Base-by-base conservation (phyloP, 2,888 invertebrate species). In the Nymphalis urticae region DNA sequence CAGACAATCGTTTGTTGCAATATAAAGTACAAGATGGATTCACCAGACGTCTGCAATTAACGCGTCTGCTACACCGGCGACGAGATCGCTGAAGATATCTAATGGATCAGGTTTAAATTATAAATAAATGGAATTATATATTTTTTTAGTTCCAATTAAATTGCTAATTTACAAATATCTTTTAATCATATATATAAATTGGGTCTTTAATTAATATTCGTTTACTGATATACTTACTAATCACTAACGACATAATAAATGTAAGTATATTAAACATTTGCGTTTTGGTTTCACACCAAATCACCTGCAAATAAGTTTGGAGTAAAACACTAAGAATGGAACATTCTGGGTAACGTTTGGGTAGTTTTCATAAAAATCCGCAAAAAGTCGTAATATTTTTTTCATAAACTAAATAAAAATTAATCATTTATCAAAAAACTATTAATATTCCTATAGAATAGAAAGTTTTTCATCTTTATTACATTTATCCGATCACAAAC, bases 11-110 rank as follows among this genome's bases (percentile, higher is more conserved):
- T 60, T 68, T 58, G 66, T 58, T 48, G 62, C 66, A 62, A 63
- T 66, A 72, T 64, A 72, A 72, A 69, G 48, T 68, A 65, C 67
- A 62, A 68, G 69, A 68, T 68, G 61, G 70, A 64, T 70, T 64
- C 69, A 70, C 68, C 72, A 69, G 72, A 73, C 71, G 71, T 66
- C 70, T 73, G 71, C 70, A 74, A 73, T 74, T 73, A 74, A 70
- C 73, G 73, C 68, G 73, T 74, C 74, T 73, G 73, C 66, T 67
- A 59, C 66, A 58, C 63, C 48, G 66, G 56, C 63, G 66, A 67
- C 64, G 59, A 61, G 61, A 50, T 67, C 63, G 63, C 60, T 66
- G 61, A 64, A 70, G 70, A 64, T 69, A 69, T 63, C 27, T 58
- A 19, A 42, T 19, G 36, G 58, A 58, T 58, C 58, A 42, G 58